phyloP scores from a whole-genome alignment of 2,797 vertebrate species.

The Chloroceryle amazona region DNA sequence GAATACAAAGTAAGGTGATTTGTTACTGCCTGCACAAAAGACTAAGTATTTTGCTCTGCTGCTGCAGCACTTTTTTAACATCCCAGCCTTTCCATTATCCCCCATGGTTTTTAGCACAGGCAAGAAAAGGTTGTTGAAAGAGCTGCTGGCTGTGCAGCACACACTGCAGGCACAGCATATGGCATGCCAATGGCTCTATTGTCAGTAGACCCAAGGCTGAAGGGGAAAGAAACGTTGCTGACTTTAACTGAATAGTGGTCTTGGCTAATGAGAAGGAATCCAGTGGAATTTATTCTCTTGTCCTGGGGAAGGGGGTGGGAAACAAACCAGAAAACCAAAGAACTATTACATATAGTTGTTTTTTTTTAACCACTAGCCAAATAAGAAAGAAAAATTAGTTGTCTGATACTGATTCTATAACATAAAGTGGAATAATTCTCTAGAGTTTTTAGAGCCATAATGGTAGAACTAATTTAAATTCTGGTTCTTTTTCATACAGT shows the following conservation, averaged over 20 bases:
- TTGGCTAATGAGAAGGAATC: conserved; percentile 44
- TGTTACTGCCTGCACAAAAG: conserved; percentile 26
- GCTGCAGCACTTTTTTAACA: not conserved
- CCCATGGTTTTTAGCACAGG: not conserved
- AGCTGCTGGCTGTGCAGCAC: not conserved
- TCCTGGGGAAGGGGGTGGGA: not conserved
- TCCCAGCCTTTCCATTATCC: not conserved
- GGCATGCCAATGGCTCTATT: conserved; percentile 29
- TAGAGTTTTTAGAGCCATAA: not conserved
- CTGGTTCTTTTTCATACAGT: not conserved
- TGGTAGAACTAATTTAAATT: not conserved
- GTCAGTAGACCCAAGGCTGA: not conserved
- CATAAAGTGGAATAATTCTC: not conserved
- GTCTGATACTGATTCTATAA: not conserved
- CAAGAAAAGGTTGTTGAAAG: conserved; percentile 38
- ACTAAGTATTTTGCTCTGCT: not conserved
- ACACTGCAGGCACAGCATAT: not conserved
- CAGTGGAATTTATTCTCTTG: conserved; percentile 14
- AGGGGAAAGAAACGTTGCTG: conserved; percentile 30
- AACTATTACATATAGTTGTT: not conserved
- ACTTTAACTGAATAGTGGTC: conserved; percentile 24
- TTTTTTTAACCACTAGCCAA: conserved; percentile 5
- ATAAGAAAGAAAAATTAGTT: not conserved
- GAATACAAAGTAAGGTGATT: conserved; percentile 12
- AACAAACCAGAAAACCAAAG: not conserved